A percentile compares a stretch with the other conserved stretches of the same genome.
phyloP scores from a whole-genome alignment of 1,140 invertebrate species.

The Ectropis grisescens region DNA sequence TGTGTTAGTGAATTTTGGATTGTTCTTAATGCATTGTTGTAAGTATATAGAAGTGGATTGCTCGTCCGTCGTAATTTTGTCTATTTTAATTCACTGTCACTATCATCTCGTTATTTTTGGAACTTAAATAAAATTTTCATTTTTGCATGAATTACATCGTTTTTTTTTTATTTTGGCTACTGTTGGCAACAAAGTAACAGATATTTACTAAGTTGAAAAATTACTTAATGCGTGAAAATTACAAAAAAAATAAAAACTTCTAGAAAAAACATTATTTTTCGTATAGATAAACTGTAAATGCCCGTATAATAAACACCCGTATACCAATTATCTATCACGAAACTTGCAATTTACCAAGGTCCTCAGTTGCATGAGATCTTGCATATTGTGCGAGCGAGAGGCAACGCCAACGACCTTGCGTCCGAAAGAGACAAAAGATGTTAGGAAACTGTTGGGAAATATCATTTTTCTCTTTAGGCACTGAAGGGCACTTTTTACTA shows the following conservation, averaged over 20 bases:
- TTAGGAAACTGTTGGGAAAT: conserved; percentile 66
- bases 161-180: no score
- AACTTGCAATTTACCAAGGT: conserved; percentile 66
- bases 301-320: conserved; percentile 52
- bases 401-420: conserved; percentile 40
- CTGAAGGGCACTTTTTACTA: conserved; percentile 59
- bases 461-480: conserved; percentile 60
- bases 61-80: conserved; percentile 38
- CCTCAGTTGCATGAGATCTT: conserved; percentile 63
- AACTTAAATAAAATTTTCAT: no score
- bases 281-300: conserved; percentile 19
- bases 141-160: no score
- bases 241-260: no score
- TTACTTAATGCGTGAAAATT: no score
- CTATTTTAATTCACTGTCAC: background rate
- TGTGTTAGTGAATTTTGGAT: conserved; percentile 41
- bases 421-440: conserved; percentile 40
- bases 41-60: conserved; percentile 52
- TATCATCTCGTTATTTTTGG: no score
- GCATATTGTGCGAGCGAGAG: conserved; percentile 56
- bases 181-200: no score
- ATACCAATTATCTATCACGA: conserved; percentile 66
- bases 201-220: no score
- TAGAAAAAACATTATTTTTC: no score
- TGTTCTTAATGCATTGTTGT: conserved; percentile 55